Evolutionary conservation across 1,140 invertebrate genomes (phyloP), one percentile per base, ranked within the genome.

Genomic region (Zaprionus tsacasi): DNA sequence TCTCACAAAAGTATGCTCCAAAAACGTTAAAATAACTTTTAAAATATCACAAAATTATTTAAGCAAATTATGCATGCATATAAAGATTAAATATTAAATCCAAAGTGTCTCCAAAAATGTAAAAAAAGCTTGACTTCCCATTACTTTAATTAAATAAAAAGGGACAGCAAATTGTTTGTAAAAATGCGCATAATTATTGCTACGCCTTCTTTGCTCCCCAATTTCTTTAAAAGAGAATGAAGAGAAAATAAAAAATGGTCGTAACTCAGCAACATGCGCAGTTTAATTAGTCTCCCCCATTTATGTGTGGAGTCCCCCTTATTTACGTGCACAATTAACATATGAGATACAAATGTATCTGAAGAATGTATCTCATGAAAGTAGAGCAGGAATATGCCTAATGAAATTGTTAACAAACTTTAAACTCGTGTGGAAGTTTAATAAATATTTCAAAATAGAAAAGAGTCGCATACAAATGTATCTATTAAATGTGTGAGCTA

Each of bases 121-220:
- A 43, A 15, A 43, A 43, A 6, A n/a, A 43, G n/a, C 40, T 45
- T 13, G 10, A 11, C 45, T 11, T 21, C 6, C 5, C 6, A 36
- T 55, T 36, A 52, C 11, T 50, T 50, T 50, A 50, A 50, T 50
- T 17, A 68, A 60, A 71, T 65, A 10, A 45, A 33, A 69, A 15
- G 30, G 35, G 30, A 33, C n/a, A 40, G 21, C n/a, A 48, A 86
- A 86, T 73, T 65, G 82, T 52, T 65, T 77, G 82, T 65, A 45
- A 68, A 86, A 79, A 64, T 64, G 45, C 69, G 30, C 40, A 56
- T 59, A 82, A 80, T 86, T 81, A 73, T 11, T 50, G 17, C 10
- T 50, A 17, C 10, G 8, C 36, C 57, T 66, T 80, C 45, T 52
- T 8, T 21, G 30, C 40, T 38, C 12, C 30, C 54, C 2, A n/a